Evolutionary conservation across 1,140 invertebrate species (phyloP).

Genomic region (Drosophila oshimai): DNA sequence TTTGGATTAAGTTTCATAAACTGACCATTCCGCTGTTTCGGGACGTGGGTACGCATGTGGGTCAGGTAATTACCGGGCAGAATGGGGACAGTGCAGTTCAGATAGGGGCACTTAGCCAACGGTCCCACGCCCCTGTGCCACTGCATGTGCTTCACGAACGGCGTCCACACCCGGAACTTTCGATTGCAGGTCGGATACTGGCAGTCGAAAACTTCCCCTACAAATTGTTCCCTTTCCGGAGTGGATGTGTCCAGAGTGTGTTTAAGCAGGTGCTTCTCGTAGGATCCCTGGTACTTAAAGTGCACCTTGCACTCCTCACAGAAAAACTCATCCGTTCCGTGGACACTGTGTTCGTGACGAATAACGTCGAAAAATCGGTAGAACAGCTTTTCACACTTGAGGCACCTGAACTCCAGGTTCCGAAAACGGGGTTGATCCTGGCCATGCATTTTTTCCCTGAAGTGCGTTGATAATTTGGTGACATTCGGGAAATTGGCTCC

Average conservation of each 20-base stretch:
- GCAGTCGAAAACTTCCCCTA: too few species aligned
- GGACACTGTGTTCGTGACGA: constrained; percentile 1
- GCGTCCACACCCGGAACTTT: neutral
- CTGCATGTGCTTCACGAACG: neutral
- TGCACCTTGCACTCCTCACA: neutral
- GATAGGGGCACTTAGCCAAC: neutral
- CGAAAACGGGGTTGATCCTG: neutral
- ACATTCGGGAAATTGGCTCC: neutral
- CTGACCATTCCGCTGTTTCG: neutral
- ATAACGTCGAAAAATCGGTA: neutral
- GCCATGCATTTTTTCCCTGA: too few species aligned
- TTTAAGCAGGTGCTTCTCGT: neutral
- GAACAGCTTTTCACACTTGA: neutral
- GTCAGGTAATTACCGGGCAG: neutral
- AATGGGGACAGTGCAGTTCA: neutral
- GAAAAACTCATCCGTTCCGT: neutral
- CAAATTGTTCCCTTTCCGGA: too few species aligned
- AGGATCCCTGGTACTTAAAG: neutral
- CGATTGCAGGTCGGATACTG: neutral
- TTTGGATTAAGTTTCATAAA: neutral
- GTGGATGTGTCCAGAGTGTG: neutral
- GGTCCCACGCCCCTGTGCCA: neutral
- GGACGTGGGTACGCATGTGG: neutral
- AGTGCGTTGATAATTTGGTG: neutral
- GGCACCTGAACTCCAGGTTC: constrained; percentile 6